Evolutionary conservation across 1,140 invertebrate genomes (phyloP), one percentile per base, ranked within the genome.

Genomic region (Monochamus saltuarius): DNA sequence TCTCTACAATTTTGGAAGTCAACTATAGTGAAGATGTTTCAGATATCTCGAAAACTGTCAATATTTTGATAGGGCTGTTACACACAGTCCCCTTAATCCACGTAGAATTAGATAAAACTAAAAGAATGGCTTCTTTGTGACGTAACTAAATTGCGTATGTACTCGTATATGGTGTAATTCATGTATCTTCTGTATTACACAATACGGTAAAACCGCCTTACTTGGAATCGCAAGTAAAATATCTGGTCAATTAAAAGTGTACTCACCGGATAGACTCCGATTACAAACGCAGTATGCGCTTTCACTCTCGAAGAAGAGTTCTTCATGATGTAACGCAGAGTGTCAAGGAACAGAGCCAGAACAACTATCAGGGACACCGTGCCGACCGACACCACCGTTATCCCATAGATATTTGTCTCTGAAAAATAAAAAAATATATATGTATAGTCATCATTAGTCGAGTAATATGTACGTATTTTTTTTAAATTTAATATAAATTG

Each of bases 201-300:
- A 37, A 35, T 9, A 13, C 19, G 43, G 46, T 10, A 59, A 11
- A 29, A 29, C 22, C 22, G 22, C 22, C 22, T 29, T 29, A 29
- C 2, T 29, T 29, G 22, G 22, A 29, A 29, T 2, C 2, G 6
- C 6, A 29, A 29, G 22, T 29, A 29, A 29, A 29, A 40, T 40
- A 13, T 40, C 39, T 16, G 39, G 11, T 1, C 13, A 19, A n/a
- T 29, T 13, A 13, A 51, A 40, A 14, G 43, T 43, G 35, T 61
- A 80, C 78, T 82, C 75, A 86, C 84, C 67, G 84, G 84, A 74
- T 86, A 86, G 16, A 85, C 82, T 64, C 80, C 79, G 17, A 85
- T 68, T 6, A 85, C 80, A 42, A 84, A 80, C 3, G 79, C 79
- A 0, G 83, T 79, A 67, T 82, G 80, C 4, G 77, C 72, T 74